These are phyloP conservation scores for Remorina albescens DNA, from an alignment of 2,797 vertebrate species.

Conservation along the genomic window DNA sequence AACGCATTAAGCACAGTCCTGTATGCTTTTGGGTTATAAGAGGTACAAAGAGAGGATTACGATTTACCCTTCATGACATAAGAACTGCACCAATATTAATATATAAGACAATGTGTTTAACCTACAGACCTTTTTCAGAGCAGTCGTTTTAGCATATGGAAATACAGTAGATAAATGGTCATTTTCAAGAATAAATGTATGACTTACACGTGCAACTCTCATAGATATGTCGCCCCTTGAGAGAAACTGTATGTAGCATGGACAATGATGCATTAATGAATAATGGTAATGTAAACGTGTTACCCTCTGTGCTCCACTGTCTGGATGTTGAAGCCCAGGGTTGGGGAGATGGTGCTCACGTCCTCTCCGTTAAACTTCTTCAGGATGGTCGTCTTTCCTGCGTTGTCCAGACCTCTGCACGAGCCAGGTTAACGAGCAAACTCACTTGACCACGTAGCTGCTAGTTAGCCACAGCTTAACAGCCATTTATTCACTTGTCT, in stretches of 20 bases:
- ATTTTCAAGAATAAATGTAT: neutral
- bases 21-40: neutral
- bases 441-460: neutral
- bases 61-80: neutral
- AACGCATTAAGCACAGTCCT: neutral
- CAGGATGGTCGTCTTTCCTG: constrained; percentile 93
- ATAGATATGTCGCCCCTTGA: neutral
- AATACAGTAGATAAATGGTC: too few species aligned
- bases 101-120: neutral
- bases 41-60: neutral
- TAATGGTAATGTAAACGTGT: neutral
- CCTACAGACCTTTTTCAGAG: neutral
- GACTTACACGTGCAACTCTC: neutral
- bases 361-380: constrained; percentile 96
- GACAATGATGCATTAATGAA: neutral
- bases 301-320: constrained; percentile 92
- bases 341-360: constrained; percentile 92
- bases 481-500: accelerated
- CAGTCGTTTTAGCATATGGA: too few species aligned
- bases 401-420: constrained; percentile 91
- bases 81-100: neutral
- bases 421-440: constrained; percentile 74
- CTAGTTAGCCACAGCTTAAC: too few species aligned
- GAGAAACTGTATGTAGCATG: neutral
- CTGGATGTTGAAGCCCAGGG: constrained; percentile 94